Conservation (phyloP, 1,140 invertebrate species). For the Heliconius eleuchia region DNA sequence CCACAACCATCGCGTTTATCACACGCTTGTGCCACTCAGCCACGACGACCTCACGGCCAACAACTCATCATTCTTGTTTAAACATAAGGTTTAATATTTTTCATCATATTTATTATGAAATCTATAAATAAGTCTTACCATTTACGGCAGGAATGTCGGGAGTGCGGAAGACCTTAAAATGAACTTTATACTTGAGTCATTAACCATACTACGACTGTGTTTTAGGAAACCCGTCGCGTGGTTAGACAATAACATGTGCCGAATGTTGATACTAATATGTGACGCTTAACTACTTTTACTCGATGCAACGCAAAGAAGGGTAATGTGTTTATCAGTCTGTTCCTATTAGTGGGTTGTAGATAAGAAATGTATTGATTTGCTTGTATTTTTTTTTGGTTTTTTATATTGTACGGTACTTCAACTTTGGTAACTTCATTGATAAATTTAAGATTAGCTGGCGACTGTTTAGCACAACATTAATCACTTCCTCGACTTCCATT, state of each 20-base stretch:
- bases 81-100: neutral
- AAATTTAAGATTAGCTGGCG: too few relatives aligned
- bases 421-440: too few relatives aligned
- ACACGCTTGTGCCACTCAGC: too few relatives aligned
- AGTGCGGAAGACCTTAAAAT: conserved; percentile 21
- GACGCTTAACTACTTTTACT: neutral
- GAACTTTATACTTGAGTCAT: conserved; percentile 19
- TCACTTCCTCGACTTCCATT: too few relatives aligned
- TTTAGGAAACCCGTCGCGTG: conserved; percentile 15
- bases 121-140: conserved; percentile 10
- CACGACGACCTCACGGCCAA: neutral
- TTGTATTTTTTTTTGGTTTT: too few relatives aligned
- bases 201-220: neutral
- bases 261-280: neutral
- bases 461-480: too few relatives aligned
- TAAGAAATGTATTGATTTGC: too few relatives aligned
- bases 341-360: too few relatives aligned
- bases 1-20: too few relatives aligned
- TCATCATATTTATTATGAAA: conserved; percentile 3
- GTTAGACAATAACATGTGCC: neutral
- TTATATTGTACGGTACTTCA: too few relatives aligned
- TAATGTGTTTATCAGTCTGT: neutral
- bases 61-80: neutral
- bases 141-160: conserved; percentile 11
- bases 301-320: neutral